Conservation (phyloP, 1,140 invertebrate species). For the Diorhabda elongata region DNA sequence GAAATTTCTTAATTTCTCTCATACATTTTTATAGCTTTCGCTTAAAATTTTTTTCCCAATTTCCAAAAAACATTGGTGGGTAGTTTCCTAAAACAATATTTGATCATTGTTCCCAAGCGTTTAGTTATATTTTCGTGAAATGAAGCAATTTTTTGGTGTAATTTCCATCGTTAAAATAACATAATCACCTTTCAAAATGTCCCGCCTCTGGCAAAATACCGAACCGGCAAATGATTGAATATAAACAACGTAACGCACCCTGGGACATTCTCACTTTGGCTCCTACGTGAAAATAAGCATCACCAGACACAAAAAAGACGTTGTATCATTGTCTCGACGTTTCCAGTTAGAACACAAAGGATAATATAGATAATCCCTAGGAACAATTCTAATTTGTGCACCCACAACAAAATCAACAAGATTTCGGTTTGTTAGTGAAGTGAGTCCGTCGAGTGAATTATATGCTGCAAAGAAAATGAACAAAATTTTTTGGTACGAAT, state of each 20-base stretch:
- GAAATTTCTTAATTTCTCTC: too few species aligned
- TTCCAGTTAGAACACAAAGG: conserved; percentile 3
- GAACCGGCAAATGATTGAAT: conserved; percentile 11
- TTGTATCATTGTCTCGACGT: conserved; percentile 1
- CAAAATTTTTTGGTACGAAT: background rate
- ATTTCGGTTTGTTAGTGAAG: background rate
- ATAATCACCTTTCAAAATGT: background rate
- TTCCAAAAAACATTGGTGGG: too few species aligned
- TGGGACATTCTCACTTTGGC: conserved; percentile 3
- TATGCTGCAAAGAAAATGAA: background rate
- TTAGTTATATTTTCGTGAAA: too few species aligned
- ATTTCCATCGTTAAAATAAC: too few species aligned
- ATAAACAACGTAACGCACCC: conserved; percentile 11
- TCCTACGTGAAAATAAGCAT: conserved; percentile 15
- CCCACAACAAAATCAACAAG: conserved; percentile 12
- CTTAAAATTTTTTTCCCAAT: too few species aligned
- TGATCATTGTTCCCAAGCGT: too few species aligned
- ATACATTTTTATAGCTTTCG: too few species aligned
- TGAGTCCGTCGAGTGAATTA: background rate
- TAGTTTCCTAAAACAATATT: too few species aligned
- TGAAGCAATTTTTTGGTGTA: too few species aligned
- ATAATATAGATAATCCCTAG: conserved; percentile 2
- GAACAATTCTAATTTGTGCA: conserved; percentile 10
- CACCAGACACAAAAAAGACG: conserved; percentile 12
- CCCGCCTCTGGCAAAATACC: conserved; percentile 3